phyloP scores from a whole-genome alignment of 2,888 invertebrate species.

The Aricia artaxerxes region DNA sequence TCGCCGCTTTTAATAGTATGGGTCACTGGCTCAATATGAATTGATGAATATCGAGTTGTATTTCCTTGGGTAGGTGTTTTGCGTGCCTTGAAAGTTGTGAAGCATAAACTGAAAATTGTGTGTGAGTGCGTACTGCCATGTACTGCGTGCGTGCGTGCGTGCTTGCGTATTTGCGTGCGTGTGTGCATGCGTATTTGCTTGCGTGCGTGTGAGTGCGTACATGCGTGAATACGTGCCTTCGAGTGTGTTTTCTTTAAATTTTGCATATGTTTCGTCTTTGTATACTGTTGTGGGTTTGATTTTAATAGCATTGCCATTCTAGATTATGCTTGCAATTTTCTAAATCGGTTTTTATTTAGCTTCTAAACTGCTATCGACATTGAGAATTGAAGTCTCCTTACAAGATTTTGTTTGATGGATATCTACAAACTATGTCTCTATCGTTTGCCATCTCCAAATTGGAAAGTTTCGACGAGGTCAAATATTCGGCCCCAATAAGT shows the following conservation, averaged over 20 bases:
- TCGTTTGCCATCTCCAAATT: background rate
- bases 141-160: too few relatives aligned
- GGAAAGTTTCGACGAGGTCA: background rate
- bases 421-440: background rate
- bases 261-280: too few relatives aligned
- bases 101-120: background rate
- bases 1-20: conserved; percentile 1
- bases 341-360: background rate
- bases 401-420: background rate
- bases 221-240: background rate
- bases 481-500: background rate
- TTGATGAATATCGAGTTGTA: background rate
- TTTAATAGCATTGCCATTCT: background rate
- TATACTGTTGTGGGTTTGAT: too few relatives aligned
- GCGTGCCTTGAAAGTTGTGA: background rate
- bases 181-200: background rate
- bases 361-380: background rate
- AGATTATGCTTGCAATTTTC: background rate
- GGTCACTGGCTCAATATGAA: background rate
- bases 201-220: background rate
- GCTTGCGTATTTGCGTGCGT: background rate
- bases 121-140: background rate
- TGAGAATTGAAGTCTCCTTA: background rate
- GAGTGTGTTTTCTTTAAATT: too few relatives aligned
- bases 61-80: background rate